phyloP scores from a whole-genome alignment of 2,888 invertebrate species.

The Coecobrya sp. region DNA sequence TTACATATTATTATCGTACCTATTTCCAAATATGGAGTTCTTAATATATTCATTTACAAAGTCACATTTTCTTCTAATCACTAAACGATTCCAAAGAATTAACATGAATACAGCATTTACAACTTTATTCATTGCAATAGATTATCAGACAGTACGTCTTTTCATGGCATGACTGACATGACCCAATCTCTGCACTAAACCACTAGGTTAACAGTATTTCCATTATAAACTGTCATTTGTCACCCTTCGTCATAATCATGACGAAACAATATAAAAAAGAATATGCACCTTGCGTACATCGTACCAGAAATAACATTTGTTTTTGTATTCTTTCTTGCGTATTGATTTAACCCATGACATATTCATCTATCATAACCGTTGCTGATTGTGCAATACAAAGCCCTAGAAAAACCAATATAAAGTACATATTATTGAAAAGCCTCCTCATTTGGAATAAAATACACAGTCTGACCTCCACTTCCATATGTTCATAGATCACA shows the following conservation, averaged over 20 bases:
- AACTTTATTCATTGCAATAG: constrained; percentile 4
- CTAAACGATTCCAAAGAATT: constrained; percentile 42
- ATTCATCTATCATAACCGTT: constrained; percentile 64
- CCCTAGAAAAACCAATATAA: neutral
- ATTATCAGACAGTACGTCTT: neutral
- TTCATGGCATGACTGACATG: neutral
- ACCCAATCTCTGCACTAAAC: neutral
- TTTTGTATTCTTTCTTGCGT: neutral
- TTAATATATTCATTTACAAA: neutral
- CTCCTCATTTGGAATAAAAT: constrained; percentile 63
- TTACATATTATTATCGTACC: neutral
- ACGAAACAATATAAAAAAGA: neutral
- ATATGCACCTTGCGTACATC: neutral
- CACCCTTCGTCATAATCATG: constrained; percentile 37
- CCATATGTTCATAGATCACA: constrained; percentile 37
- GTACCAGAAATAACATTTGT: neutral
- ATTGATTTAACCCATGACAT: constrained; percentile 54
- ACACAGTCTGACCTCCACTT: constrained; percentile 59
- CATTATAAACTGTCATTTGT: constrained; percentile 54
- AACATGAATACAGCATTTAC: constrained; percentile 49
- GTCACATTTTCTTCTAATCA: neutral
- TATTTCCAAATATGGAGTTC: neutral
- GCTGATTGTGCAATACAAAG: constrained; percentile 43
- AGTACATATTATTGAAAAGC: constrained; percentile 24
- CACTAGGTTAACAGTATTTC: neutral